Base-by-base conservation (phyloP, 2,113 vertebrate species). In the Calidris pugnax region DNA sequence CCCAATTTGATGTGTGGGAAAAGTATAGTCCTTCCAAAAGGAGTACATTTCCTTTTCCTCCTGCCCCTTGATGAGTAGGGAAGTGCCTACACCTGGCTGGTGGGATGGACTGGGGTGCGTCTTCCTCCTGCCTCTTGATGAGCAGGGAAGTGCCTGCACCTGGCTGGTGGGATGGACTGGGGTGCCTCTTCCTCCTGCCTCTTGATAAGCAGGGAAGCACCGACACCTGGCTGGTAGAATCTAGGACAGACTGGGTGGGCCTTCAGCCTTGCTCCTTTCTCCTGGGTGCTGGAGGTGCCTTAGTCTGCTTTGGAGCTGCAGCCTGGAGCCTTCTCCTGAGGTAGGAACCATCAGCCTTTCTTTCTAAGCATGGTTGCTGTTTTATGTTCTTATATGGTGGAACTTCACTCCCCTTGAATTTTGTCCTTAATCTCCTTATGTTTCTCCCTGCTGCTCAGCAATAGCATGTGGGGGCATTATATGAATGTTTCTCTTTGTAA, bases 401-500 rank as follows among this genome's bases (percentile, higher is more conserved):
- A 90, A 63, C 43, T 88, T 90, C 6, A 17, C 19, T 53, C 26
- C 1, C 3, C 18, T 69, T 76, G 45, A 17, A 27, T 79, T 85
- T 93, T 63, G 12, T 63, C 32, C 37, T 87, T 64, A 32, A 26
- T 77, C 6, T 73, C 24, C 7, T 20, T 28, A 12, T 45, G 28
- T 62, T 92, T 88, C 15, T 83, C n/a, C 12, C 13, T 59, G 41
- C 17, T 8, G 9, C 19, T 74, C n/a, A 37, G 12, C 53, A 83
- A 28, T 3, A 78, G 23, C 26, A 4, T 1, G 9, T 71, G 22
- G 6, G 27, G 14, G 2, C 32, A 19, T 77, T 62, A 32, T 21
- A 18, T 0, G 0, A 67, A 28, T 0, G 0, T 59, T 59, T 91
- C 48, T 60, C 30, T 56, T 59, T n/a, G 50, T 37, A 59, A 75